Conservation (phyloP, 2,113 vertebrate species). For the Ochotona curzoniae region DNA sequence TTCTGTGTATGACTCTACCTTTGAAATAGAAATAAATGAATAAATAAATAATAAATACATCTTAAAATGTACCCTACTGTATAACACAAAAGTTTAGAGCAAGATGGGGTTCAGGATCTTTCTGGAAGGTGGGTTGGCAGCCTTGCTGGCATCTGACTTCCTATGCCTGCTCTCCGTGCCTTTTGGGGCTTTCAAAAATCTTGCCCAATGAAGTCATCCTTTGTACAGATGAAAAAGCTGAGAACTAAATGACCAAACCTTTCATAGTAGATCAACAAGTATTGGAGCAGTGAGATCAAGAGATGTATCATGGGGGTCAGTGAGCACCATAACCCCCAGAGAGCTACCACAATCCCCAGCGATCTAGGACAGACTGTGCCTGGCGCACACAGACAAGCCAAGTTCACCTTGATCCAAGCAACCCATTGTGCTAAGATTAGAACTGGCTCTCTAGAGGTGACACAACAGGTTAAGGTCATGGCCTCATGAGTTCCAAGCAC, state of each 20-base stretch:
- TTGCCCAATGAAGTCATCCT: background rate
- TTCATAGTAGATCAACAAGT: background rate
- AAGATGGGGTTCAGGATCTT: background rate
- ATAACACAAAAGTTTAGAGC: background rate
- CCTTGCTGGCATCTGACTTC: background rate
- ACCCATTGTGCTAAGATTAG: constrained; percentile 57
- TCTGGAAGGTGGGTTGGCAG: background rate
- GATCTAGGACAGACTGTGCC: background rate
- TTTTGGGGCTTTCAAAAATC: background rate
- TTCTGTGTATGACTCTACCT: too few relatives aligned
- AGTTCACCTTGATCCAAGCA: constrained; percentile 62
- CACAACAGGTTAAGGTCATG: background rate
- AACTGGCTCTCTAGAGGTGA: background rate
- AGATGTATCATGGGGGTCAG: background rate
- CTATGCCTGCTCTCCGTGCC: background rate
- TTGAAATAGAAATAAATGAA: too few relatives aligned
- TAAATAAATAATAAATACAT: too few relatives aligned
- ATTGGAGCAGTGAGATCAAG: constrained; percentile 52
- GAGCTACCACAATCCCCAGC: background rate
- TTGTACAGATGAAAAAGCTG: background rate
- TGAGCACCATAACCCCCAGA: background rate
- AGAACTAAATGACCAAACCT: background rate
- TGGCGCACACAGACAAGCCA: background rate
- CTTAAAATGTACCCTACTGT: too few relatives aligned
- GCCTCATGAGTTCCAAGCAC: background rate